Conservation (phyloP, 2,888 invertebrate genomes). For the Cryptocheilus praepositus region DNA sequence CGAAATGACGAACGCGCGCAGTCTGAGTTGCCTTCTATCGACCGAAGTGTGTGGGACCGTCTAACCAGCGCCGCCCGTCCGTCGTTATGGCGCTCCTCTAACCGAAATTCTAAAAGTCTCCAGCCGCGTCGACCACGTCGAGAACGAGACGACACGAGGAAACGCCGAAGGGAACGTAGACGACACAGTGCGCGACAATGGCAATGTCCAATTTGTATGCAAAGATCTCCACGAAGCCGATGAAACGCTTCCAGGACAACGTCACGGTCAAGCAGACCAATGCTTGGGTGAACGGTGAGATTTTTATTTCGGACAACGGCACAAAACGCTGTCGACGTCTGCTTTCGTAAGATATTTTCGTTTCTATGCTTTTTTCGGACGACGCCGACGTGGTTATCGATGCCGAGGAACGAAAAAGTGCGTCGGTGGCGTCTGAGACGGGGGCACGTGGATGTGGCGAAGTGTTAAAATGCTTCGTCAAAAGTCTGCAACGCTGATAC, state of each 20-base stretch:
- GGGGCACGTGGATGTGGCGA: no score
- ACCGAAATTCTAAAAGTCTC: conserved; percentile 30
- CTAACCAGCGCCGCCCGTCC: conserved; percentile 42
- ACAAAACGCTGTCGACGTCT: no score
- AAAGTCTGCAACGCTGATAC: no score
- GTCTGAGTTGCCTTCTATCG: conserved; percentile 60
- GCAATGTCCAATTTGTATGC: conserved; percentile 87
- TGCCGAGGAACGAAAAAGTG: no score
- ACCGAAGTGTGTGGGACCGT: conserved; percentile 54
- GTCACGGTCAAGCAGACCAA: conserved; percentile 89
- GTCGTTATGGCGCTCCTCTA: no score
- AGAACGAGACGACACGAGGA: conserved; percentile 20
- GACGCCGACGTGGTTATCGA: no score
- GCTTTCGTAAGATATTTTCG: no score
- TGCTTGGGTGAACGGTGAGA: conserved; percentile 91
- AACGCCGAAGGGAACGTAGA: conserved; percentile 23
- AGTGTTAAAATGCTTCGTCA: no score
- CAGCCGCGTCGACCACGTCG: conserved; percentile 19
- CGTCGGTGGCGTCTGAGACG: no score
- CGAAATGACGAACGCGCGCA: conserved; percentile 51
- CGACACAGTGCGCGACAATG: conserved; percentile 67
- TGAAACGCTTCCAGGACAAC: conserved; percentile 85
- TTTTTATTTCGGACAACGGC: not conserved
- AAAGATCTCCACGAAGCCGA: conserved; percentile 84
- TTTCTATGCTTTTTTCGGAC: no score